Percentiles rank a stretch among this genome's conserved stretches.
These are phyloP conservation scores for Chaenodraco wilsoni DNA, from an alignment of 2,797 vertebrate genomes.

Conservation along the genomic window DNA sequence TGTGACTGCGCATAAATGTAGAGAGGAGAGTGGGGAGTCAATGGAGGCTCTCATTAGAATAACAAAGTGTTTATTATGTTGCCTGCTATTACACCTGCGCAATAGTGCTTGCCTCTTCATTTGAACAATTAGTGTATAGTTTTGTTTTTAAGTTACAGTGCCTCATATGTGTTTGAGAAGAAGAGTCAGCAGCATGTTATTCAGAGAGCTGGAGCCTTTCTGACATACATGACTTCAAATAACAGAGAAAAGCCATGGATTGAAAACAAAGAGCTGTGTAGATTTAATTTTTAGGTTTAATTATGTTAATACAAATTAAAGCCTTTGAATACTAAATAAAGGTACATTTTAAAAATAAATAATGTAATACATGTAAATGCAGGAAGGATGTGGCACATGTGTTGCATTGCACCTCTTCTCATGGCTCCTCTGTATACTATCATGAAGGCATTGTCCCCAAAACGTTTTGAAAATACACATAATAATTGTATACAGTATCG, in stretches of 20 bases:
- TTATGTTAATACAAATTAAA: background rate
- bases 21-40: constrained; percentile 1
- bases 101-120: constrained; percentile 15
- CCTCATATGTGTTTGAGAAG: background rate
- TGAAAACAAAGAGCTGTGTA: background rate
- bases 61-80: constrained; percentile 19
- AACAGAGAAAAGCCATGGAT: no score
- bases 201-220: background rate
- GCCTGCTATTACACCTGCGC: constrained; percentile 1
- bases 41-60: constrained; percentile 18
- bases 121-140: background rate
- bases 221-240: no score
- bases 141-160: background rate
- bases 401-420: background rate
- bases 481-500: background rate
- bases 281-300: no score
- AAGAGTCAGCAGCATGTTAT: background rate
- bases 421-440: background rate
- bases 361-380: no score
- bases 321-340: background rate
- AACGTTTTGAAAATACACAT: background rate
- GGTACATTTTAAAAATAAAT: background rate
- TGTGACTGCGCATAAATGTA: background rate
- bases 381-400: background rate
- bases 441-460: background rate